Conservation (phyloP, 2,888 invertebrate species). For the Cenopis cana region DNA sequence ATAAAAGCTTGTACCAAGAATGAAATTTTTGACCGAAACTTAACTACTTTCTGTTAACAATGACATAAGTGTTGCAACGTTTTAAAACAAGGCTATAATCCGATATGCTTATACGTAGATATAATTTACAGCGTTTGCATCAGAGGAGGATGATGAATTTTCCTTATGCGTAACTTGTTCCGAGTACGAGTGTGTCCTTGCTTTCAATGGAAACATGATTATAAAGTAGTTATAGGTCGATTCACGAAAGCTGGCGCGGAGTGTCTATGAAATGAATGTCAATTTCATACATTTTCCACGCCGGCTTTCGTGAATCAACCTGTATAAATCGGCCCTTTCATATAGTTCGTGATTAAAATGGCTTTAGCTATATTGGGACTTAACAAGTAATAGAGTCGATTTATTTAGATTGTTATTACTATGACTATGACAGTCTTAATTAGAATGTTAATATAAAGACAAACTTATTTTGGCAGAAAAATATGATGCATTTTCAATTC, state of each 20-base stretch:
- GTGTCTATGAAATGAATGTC: too few relatives aligned
- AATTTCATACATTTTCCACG: too few relatives aligned
- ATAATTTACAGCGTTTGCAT: not conserved
- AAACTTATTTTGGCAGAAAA: not conserved
- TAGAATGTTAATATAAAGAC: not conserved
- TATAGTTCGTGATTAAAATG: not conserved
- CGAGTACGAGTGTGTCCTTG: not conserved
- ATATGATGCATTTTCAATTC: not conserved
- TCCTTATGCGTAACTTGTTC: constrained; percentile 9
- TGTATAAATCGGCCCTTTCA: not conserved
- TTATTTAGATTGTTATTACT: not conserved
- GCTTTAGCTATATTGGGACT: not conserved
- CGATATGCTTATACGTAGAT: not conserved
- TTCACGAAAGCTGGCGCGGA: too few relatives aligned
- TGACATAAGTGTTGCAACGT: not conserved
- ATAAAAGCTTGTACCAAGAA: too few relatives aligned
- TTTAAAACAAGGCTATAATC: not conserved
- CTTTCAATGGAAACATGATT: constrained; percentile 1
- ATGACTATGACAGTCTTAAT: too few relatives aligned
- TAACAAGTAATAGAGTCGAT: not conserved
- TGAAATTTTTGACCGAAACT: too few relatives aligned
- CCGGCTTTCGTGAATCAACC: too few relatives aligned
- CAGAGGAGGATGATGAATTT: not conserved
- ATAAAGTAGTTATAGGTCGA: too few relatives aligned
- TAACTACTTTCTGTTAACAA: too few relatives aligned